Evolutionary conservation across 2,113 vertebrate species (phyloP), one percentile per base, ranked within the genome.

Genomic region (Labeo rohita): DNA sequence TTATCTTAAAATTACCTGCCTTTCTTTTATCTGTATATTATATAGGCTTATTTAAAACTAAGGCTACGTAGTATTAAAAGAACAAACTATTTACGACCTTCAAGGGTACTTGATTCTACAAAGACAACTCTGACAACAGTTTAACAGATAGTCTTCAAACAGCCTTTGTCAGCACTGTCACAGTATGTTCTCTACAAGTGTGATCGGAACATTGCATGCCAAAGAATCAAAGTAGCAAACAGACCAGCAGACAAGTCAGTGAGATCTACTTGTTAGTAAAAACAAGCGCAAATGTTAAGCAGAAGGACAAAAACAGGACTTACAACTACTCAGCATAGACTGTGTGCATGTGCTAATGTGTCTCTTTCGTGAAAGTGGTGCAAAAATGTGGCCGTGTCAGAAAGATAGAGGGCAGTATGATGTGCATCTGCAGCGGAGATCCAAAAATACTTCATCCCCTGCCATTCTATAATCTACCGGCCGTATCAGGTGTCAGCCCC

Each of bases 401-500:
- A 54, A 52, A 78, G 80, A 47, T 81, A 66, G 65, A 84, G 63
- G 34, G 86, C 86, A 47, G 87, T 12, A 10, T 49, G 75, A 49
- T 80, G 18, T 28, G 85, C 79, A 66, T 65, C 36, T 88, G 66
- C 66, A 70, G 83, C 49, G 43, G 36, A 50, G 76, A 56, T 90
- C 90, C 91, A 91, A 92, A 94, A 93, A 93, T 92, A 91, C 90
- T 83, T 88, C 90, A 82, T 9, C 72, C 43, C 84, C 85, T 74
- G 8, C 84, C 21, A 21, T 47, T 59, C 52, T 63, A 45, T 43
- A 68, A 66, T 88, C 88, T 90, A 81, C 73, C 84, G 85, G 87
- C 89, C 85, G 86, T 90, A 95, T 95, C 94, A 15, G 80, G 91
- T 95, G 90, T 95, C 94, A 89, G 47, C 61, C 54, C 80, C 75